Percentiles rank a stretch among this genome's conserved stretches.
These are phyloP conservation scores for Arnoldichthys spilopterus DNA, from an alignment of 2,797 vertebrate genomes.

Conservation along the genomic window DNA sequence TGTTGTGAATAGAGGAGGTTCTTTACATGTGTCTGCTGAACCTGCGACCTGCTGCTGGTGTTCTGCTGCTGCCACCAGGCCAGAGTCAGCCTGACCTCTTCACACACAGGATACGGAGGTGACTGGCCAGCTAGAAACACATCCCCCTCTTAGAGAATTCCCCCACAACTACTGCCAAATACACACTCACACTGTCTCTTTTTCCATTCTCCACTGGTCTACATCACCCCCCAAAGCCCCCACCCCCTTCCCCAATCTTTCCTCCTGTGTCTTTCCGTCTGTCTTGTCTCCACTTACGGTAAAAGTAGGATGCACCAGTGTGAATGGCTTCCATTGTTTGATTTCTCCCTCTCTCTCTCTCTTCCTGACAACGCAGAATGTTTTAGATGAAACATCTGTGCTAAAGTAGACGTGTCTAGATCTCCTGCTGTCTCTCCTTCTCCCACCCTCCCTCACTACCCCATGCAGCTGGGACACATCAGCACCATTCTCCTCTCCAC, in stretches of 20 bases:
- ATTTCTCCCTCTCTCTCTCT: constrained; percentile 19
- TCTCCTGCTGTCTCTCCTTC: constrained; percentile 21
- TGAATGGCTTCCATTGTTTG: constrained; percentile 44
- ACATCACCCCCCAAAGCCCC: too few species aligned
- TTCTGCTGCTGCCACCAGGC: constrained; percentile 65
- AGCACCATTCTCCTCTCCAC: constrained; percentile 14
- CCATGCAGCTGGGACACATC: constrained; percentile 54
- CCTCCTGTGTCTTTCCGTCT: background rate
- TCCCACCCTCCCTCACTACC: background rate
- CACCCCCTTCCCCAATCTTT: background rate
- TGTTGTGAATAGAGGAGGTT: background rate
- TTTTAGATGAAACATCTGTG: constrained; percentile 58
- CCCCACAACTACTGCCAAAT: constrained; percentile 38
- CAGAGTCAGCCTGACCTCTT: constrained; percentile 70
- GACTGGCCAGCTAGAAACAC: constrained; percentile 12
- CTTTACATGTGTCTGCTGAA: constrained; percentile 53
- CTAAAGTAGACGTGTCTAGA: constrained; percentile 53
- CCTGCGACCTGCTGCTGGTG: constrained; percentile 59
- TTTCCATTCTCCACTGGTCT: background rate
- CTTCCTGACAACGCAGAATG: background rate
- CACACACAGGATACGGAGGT: constrained; percentile 66
- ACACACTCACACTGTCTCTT: background rate
- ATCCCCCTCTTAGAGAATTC: constrained; percentile 24
- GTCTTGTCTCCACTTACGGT: constrained; percentile 9
- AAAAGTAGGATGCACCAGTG: constrained; percentile 20